Percentiles rank a stretch among this genome's conserved stretches.
Evolutionary conservation across 2,888 invertebrate species (phyloP).

Genomic region (Tromatobia lineatoria): DNA sequence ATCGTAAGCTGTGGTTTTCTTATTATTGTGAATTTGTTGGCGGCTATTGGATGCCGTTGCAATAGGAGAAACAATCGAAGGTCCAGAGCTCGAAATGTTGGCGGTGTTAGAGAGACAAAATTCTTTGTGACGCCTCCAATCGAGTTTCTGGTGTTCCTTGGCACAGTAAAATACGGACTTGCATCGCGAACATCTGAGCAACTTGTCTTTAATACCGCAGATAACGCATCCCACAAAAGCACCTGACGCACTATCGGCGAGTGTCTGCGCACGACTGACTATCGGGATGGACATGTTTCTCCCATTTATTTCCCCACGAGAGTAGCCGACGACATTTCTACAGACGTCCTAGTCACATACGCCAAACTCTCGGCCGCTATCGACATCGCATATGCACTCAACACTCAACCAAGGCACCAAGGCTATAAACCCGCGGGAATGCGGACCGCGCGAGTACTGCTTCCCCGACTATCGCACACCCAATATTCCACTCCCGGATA

Average conservation of each 20-base stretch:
- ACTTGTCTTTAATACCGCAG: conserved; percentile 88
- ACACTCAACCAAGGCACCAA: neutral
- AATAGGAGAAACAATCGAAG: neutral
- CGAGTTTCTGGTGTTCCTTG: conserved; percentile 91
- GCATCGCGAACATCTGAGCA: conserved; percentile 92
- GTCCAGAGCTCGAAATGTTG: conserved; percentile 52
- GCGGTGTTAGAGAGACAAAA: conserved; percentile 74
- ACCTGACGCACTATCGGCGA: conserved; percentile 68
- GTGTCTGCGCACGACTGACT: conserved; percentile 78
- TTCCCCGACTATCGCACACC: neutral
- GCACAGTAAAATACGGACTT: conserved; percentile 92
- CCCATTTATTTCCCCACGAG: conserved; percentile 67
- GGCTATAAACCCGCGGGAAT: neutral
- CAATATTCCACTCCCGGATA: conserved; percentile 16
- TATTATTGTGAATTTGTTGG: neutral
- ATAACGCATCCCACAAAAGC: conserved; percentile 86
- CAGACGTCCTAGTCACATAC: conserved; percentile 73
- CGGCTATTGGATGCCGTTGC: conserved; percentile 11
- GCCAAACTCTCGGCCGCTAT: conserved; percentile 55
- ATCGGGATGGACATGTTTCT: conserved; percentile 79
- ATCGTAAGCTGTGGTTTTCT: conserved; percentile 9
- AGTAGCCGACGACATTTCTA: conserved; percentile 72
- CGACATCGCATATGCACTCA: conserved; percentile 42
- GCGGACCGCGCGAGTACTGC: neutral
- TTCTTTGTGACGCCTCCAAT: conserved; percentile 92